These are phyloP conservation scores for Manacus vitellinus DNA, from an alignment of 2,113 vertebrate genomes.

Conservation along the genomic window DNA sequence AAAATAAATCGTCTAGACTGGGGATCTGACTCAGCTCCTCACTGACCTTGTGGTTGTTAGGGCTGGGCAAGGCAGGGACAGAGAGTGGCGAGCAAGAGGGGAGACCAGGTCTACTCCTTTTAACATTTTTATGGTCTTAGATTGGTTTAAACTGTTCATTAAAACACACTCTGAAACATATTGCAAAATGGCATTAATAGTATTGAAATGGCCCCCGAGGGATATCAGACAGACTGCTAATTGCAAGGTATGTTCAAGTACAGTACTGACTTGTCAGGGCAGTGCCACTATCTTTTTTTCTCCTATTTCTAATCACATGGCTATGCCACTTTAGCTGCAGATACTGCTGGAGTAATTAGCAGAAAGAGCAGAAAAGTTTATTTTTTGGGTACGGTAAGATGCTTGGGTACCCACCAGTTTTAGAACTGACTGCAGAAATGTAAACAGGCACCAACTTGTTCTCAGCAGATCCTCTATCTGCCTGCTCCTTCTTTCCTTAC, in stretches of 20 bases:
- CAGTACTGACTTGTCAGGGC: neutral
- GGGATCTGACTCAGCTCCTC: neutral
- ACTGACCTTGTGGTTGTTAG: fast-evolving
- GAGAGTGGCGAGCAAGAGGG: neutral
- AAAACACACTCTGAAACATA: neutral
- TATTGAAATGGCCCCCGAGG: neutral
- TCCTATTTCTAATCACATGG: neutral
- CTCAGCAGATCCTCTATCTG: neutral
- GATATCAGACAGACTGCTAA: neutral
- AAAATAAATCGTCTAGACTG: neutral
- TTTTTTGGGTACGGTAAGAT: neutral
- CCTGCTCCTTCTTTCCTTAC: neutral
- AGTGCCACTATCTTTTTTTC: neutral
- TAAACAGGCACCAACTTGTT: neutral
- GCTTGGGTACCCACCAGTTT: neutral
- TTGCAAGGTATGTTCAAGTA: neutral
- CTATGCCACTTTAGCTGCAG: neutral
- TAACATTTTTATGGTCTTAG: neutral
- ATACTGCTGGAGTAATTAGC: neutral
- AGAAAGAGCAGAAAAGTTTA: neutral
- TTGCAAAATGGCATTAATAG: neutral
- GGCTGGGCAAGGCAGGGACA: neutral
- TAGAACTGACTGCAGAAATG: neutral
- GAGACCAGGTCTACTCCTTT: neutral
- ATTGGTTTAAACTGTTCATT: neutral